Evolutionary conservation across 1,140 invertebrate species (phyloP), one percentile per base, ranked within the genome.

Genomic region (Stegodyphus mimosarum): DNA sequence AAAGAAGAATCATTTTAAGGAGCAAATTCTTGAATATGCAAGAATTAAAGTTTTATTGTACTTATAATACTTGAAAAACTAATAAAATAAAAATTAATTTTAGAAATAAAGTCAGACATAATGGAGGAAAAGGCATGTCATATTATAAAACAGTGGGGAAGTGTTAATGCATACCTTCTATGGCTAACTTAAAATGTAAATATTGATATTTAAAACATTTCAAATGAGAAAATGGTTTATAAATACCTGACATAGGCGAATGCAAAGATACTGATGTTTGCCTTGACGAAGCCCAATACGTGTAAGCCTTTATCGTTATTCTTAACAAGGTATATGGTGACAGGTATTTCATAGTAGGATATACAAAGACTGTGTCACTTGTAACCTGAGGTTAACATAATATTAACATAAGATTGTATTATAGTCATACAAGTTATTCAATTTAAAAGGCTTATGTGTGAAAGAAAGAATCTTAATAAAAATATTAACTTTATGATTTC

Each of bases 231-330:
- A 1, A 33, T 33, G 33, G 33, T 33, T 33, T 33, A 33, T 33
- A 33, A 33, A 88, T 87, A 90, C 90, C 88, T 74, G 90, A 90
- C 89, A 90, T 90, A 49, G 92, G 90, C 7, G 90, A 89, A 33
- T 88, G 74, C 1, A 90, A 9, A 7, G 73, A 87, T 3, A 87
- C 85, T 2, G 88, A 84, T 0, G 94, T 93, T 49, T 92, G 91
- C 9, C 91, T 90, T 0, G 95, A 94, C 7, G 94, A 92, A 52
- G 94, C 94, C 96, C 96, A 98, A 87, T 94, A 94, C 0, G 96
- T 96, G 87, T 94, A 94, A 0, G 96, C 94, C 74, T 94, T 93
- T 3, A 98, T 92, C 1, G 93, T 93, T 6, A 96, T 92, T 55
- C 93, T 93, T 7, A 97, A 88, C 9, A 91, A 89, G 2, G 94